A percentile compares a stretch with the other conserved stretches of the same genome.
phyloP scores from a whole-genome alignment of 2,797 vertebrate genomes.

The Lutjanus campechanus region DNA sequence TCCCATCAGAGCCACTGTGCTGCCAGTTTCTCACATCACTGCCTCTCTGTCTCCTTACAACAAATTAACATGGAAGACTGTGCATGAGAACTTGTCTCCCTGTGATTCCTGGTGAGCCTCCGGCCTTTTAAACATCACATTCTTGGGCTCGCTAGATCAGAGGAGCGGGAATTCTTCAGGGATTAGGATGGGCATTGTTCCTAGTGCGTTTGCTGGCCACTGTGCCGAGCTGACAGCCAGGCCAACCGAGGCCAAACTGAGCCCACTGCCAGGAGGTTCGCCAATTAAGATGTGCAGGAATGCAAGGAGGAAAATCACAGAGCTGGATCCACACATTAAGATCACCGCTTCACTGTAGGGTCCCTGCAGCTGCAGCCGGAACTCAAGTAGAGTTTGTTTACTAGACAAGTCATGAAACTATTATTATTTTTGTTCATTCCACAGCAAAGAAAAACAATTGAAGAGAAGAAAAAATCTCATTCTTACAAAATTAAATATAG shows the following conservation, averaged over 20 bases:
- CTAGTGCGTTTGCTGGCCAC: conserved; percentile 70
- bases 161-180: conserved; percentile 83
- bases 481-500: neutral
- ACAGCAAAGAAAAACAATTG: conserved; percentile 10
- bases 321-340: conserved; percentile 46
- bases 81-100: conserved; percentile 72
- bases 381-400: conserved; percentile 1
- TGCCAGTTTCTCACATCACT: conserved; percentile 70
- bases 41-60: conserved; percentile 62
- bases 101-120: conserved; percentile 74
- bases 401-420: neutral
- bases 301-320: conserved; percentile 65
- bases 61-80: conserved; percentile 70
- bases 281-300: conserved; percentile 82
- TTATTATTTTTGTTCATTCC: neutral
- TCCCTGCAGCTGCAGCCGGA: conserved; percentile 20
- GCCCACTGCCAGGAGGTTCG: conserved; percentile 66
- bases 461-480: neutral
- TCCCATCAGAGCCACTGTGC: conserved; percentile 40
- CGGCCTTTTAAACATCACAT: conserved; percentile 77
- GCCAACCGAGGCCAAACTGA: conserved; percentile 60
- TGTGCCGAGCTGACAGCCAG: conserved; percentile 73
- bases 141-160: conserved; percentile 79
- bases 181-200: conserved; percentile 86
- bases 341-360: conserved; percentile 48